phyloP scores from a whole-genome alignment of 2,888 invertebrate species.

The Allolobophora icterica region DNA sequence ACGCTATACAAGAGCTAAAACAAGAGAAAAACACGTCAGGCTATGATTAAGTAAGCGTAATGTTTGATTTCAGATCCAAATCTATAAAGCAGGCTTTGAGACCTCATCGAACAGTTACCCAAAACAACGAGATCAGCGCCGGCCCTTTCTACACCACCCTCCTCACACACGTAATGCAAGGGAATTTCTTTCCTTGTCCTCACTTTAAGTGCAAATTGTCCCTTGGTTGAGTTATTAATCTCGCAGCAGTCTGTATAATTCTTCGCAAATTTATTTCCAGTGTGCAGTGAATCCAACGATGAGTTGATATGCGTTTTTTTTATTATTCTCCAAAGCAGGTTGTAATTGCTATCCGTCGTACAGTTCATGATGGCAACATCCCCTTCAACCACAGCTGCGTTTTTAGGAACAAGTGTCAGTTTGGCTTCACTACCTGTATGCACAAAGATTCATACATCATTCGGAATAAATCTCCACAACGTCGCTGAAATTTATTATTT shows the following conservation, averaged over 20 bases:
- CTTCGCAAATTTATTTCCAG: neutral
- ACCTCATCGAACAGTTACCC: neutral
- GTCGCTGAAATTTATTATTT: too few species aligned
- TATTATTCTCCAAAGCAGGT: neutral
- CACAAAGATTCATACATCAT: too few species aligned
- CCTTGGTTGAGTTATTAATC: neutral
- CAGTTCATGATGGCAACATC: neutral
- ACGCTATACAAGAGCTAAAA: neutral
- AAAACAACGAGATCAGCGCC: neutral
- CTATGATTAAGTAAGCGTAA: too few species aligned
- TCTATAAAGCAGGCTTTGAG: neutral
- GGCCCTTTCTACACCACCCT: neutral
- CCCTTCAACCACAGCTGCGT: neutral
- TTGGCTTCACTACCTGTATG: too few species aligned
- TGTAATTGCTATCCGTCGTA: neutral
- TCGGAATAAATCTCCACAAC: too few species aligned
- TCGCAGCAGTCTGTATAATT: neutral
- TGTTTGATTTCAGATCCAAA: too few species aligned
- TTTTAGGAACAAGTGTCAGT: too few species aligned
- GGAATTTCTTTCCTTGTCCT: neutral
- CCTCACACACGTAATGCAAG: neutral
- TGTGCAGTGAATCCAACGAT: neutral
- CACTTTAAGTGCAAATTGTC: neutral
- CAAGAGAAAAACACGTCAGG: accelerated
- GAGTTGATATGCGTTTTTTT: neutral